These are phyloP conservation scores for Urocyon cinereoargenteus DNA, from an alignment of 2,797 vertebrate genomes.

Conservation along the genomic window DNA sequence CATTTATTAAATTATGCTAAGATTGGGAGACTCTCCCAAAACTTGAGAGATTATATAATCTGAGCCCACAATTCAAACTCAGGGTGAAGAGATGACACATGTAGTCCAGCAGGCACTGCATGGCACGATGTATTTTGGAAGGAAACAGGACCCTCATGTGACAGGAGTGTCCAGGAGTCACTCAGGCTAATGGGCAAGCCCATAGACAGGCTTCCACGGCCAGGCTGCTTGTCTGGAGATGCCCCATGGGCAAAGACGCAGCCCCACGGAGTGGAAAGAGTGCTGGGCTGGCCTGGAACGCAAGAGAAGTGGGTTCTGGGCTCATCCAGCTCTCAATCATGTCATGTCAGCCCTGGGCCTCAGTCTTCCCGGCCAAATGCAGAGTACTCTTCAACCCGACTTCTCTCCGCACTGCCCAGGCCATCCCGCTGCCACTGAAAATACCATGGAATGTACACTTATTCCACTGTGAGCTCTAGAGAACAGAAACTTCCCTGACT, in stretches of 20 bases:
- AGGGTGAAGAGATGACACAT: not conserved
- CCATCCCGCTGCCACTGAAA: not conserved
- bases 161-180: not conserved
- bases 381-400: not conserved
- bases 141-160: not conserved
- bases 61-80: not conserved
- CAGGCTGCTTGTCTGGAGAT: not conserved
- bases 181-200: not conserved
- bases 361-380: not conserved
- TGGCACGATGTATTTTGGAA: too few species aligned
- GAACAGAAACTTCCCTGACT: not conserved
- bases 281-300: not conserved
- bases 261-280: not conserved
- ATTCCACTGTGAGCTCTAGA: not conserved
- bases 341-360: not conserved
- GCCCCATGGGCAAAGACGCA: not conserved
- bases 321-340: not conserved
- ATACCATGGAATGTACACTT: not conserved
- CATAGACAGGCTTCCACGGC: not conserved
- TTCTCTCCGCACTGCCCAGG: not conserved
- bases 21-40: not conserved
- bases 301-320: not conserved
- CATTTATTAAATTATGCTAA: not conserved
- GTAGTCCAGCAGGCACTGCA: not conserved
- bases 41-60: not conserved